These are phyloP conservation scores for Tribolium castaneum DNA, from an alignment of 1,140 invertebrate genomes.

Conservation along the genomic window DNA sequence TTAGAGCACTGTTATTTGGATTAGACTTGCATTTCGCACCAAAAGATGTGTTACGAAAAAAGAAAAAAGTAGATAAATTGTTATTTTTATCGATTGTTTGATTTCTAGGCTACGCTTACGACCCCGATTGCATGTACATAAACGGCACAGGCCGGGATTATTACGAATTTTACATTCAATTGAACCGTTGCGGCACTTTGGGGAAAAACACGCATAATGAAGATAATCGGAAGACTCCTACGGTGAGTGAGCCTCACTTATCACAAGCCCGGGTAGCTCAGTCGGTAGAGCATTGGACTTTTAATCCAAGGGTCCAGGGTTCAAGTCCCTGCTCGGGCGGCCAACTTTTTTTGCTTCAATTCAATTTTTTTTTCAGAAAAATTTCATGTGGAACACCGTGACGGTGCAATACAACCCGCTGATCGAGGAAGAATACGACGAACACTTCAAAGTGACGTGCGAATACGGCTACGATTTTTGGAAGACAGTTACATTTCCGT, in stretches of 20 bases:
- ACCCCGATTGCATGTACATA: slow-evolving; percentile 94
- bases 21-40: slow-evolving; percentile 23
- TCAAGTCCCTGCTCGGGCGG: slow-evolving; percentile 83
- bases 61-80: no score
- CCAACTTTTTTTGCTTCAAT: slow-evolving; percentile 8
- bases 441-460: slow-evolving; percentile 96
- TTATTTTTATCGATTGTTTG: not conserved
- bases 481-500: slow-evolving; percentile 96
- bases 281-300: slow-evolving; percentile 83
- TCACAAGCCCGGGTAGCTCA: slow-evolving; percentile 64
- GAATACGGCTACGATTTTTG: slow-evolving; percentile 97
- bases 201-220: slow-evolving; percentile 88
- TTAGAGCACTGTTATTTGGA: slow-evolving; percentile 26
- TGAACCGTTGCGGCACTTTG: slow-evolving; percentile 91
- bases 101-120: slow-evolving; percentile 88
- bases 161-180: slow-evolving; percentile 93
- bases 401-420: slow-evolving; percentile 94
- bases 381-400: slow-evolving; percentile 96
- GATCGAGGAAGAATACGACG: slow-evolving; percentile 94
- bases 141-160: slow-evolving; percentile 91
- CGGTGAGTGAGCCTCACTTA: slow-evolving; percentile 69
- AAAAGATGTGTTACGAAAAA: no score
- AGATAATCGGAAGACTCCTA: slow-evolving; percentile 85
- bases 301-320: slow-evolving; percentile 84
- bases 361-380: slow-evolving; percentile 74